Conservation (phyloP, 2,113 vertebrate genomes). For the Puntigrus tetrazona region DNA sequence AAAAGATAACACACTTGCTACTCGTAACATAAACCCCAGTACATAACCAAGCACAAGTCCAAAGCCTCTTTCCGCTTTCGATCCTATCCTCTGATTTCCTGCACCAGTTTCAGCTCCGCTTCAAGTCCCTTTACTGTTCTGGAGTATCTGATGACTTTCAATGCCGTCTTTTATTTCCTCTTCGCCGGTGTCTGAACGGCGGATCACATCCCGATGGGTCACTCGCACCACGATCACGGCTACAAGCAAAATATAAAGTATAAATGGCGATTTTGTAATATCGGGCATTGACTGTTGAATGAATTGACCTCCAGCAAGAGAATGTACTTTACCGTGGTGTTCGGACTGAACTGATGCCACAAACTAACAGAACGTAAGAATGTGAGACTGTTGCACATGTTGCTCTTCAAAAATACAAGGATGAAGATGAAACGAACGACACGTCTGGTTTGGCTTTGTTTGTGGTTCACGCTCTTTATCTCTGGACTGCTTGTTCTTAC, state of each 20-base stretch:
- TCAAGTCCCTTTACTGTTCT: slow-evolving; percentile 13
- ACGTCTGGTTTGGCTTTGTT: slow-evolving; percentile 14
- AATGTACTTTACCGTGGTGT: slow-evolving; percentile 44
- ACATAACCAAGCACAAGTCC: slow-evolving; percentile 27
- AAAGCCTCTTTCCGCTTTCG: background rate
- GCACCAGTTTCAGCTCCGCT: background rate
- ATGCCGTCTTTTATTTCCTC: slow-evolving; percentile 35
- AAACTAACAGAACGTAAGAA: slow-evolving; percentile 57
- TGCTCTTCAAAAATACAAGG: slow-evolving; percentile 70
- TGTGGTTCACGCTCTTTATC: background rate
- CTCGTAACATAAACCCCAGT: background rate
- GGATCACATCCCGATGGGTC: slow-evolving; percentile 13
- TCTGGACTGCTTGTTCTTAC: background rate
- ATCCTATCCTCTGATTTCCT: slow-evolving; percentile 5
- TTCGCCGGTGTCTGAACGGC: slow-evolving; percentile 28
- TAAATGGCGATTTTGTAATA: slow-evolving; percentile 9
- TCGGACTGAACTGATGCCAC: slow-evolving; percentile 32
- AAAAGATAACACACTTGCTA: background rate
- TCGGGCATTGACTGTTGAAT: slow-evolving; percentile 45
- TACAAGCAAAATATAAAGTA: slow-evolving; percentile 22
- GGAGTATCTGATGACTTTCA: slow-evolving; percentile 34
- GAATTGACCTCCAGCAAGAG: slow-evolving; percentile 35
- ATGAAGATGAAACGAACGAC: slow-evolving; percentile 50
- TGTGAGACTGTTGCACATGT: slow-evolving; percentile 63
- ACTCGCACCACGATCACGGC: background rate